These are phyloP conservation scores for Meloidogyne chitwoodi DNA, from an alignment of 1,140 invertebrate genomes.

Conservation along the genomic window DNA sequence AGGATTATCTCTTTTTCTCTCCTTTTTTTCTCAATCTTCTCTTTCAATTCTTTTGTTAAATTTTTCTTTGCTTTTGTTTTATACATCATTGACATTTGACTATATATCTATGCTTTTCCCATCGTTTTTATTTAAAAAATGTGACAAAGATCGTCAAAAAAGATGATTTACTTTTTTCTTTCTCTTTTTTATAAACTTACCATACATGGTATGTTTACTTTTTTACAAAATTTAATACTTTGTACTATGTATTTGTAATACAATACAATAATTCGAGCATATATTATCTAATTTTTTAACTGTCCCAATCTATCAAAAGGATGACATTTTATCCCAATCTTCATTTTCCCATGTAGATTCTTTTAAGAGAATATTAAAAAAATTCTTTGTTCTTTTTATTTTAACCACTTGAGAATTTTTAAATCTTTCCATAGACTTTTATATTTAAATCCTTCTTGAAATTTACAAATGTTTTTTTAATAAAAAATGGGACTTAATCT, in stretches of 20 bases:
- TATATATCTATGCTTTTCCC: constrained; percentile 1
- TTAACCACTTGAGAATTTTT: background rate
- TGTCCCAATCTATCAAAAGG: too few species aligned
- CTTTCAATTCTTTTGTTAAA: background rate
- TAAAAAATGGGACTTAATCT: too few species aligned
- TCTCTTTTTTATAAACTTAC: too few species aligned
- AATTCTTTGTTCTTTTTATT: background rate
- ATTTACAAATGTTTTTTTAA: too few species aligned
- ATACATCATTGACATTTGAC: constrained; percentile 1
- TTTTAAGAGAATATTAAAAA: background rate
- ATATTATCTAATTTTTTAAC: too few species aligned
- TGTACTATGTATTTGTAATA: too few species aligned
- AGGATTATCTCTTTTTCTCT: background rate
- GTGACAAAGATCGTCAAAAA: background rate
- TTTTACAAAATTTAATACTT: too few species aligned
- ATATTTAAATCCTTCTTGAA: too few species aligned
- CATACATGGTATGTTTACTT: too few species aligned
- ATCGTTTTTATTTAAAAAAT: background rate
- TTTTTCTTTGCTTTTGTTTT: constrained; percentile 1
- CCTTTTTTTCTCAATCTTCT: background rate
- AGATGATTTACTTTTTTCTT: background rate
- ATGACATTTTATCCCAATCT: too few species aligned
- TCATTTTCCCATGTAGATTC: too few species aligned
- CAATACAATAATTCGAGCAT: too few species aligned
- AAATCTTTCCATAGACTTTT: background rate